A percentile compares a stretch with the other conserved stretches of the same genome.
phyloP scores from a whole-genome alignment of 2,888 invertebrate genomes.

The Orthonevra nobilis region DNA sequence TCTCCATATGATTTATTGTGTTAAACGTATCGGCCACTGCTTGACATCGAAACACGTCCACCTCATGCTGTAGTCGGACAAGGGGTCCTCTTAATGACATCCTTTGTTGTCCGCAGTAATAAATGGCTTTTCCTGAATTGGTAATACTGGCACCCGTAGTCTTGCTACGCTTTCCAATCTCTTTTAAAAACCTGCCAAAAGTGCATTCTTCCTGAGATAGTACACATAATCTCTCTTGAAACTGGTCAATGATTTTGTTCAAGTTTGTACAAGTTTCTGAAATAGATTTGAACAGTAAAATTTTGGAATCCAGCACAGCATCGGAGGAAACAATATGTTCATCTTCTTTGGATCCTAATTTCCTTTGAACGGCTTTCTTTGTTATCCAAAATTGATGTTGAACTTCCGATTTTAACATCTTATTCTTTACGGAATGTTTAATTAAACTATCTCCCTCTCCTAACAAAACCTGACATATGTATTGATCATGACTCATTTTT shows the following conservation, averaged over 20 bases:
- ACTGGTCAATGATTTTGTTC: constrained; percentile 93
- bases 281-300: constrained; percentile 90
- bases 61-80: constrained; percentile 93
- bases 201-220: constrained; percentile 97
- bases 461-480: too few species aligned
- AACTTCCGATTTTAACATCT: constrained; percentile 83
- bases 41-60: constrained; percentile 97
- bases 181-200: constrained; percentile 95
- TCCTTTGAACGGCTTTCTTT: constrained; percentile 95
- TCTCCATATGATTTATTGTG: constrained; percentile 97
- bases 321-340: constrained; percentile 98
- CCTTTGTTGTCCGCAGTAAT: constrained; percentile 95
- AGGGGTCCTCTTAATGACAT: constrained; percentile 92
- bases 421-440: constrained; percentile 25
- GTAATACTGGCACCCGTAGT: constrained; percentile 93
- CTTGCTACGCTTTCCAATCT: constrained; percentile 92
- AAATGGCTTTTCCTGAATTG: constrained; percentile 91
- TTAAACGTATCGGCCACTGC: constrained; percentile 96
- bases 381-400: constrained; percentile 99
- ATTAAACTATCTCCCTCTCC: too few species aligned
- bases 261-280: constrained; percentile 93
- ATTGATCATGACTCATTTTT: too few species aligned
- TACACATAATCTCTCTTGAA: constrained; percentile 94
- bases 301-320: constrained; percentile 96
- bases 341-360: constrained; percentile 97